These are phyloP conservation scores for Silvanus unidentatus DNA, from an alignment of 2,888 invertebrate genomes.

Conservation along the genomic window DNA sequence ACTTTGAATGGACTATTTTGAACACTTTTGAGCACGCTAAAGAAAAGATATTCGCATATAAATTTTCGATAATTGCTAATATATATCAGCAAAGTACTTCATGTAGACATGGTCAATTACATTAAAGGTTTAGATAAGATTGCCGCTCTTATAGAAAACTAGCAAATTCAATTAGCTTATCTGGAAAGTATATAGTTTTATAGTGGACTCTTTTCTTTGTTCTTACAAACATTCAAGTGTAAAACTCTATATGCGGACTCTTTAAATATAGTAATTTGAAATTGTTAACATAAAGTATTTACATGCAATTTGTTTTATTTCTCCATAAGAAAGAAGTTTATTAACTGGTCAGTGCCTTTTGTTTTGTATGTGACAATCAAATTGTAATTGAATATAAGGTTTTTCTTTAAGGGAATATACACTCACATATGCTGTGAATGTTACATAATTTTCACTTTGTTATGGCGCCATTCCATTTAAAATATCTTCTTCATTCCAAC, in stretches of 20 bases:
- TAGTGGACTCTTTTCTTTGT: constrained; percentile 15
- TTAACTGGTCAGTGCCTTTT: too few relatives aligned
- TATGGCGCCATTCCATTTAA: too few relatives aligned
- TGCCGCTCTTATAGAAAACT: constrained; percentile 18
- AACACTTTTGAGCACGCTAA: too few relatives aligned
- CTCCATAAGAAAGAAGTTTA: too few relatives aligned
- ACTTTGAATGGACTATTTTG: too few relatives aligned
- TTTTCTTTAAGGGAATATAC: too few relatives aligned
- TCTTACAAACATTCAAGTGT: background rate
- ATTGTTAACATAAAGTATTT: constrained; percentile 1
- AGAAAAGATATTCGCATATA: constrained; percentile 2
- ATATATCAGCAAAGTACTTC: constrained; percentile 15
- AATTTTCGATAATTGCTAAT: constrained; percentile 13
- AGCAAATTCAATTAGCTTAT: constrained; percentile 28
- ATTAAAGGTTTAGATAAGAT: constrained; percentile 21
- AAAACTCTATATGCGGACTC: background rate
- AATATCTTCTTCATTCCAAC: too few relatives aligned
- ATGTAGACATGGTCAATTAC: constrained; percentile 22
- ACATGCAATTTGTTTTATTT: constrained; percentile 1
- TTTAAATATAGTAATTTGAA: constrained; percentile 1
- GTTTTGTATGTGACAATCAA: too few relatives aligned
- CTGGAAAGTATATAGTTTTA: constrained; percentile 15
- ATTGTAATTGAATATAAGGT: too few relatives aligned
- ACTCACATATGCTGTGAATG: too few relatives aligned
- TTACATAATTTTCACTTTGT: too few relatives aligned